Base-by-base conservation (phyloP, 2,113 vertebrate genomes). In the Amblyopsis rosae region DNA sequence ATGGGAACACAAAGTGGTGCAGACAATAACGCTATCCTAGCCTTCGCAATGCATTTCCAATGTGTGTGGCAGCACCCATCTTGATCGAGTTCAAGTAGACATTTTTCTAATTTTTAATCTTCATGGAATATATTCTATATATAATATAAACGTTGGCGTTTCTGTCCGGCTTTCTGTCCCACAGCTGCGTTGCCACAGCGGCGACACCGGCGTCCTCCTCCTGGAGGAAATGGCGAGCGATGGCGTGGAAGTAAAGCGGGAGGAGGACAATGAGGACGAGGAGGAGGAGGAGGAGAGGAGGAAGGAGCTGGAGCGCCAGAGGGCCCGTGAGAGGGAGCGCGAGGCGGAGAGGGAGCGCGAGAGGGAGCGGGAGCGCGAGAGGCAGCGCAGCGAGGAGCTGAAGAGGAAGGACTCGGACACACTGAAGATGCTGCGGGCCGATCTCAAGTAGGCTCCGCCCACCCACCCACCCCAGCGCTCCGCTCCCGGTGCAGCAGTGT, bases 391-490 rank as follows among this genome's bases (percentile, higher is more conserved):
- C n/a, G 95, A 96, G 2, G 96, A 97, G 67, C 72, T 90, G 66
- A 96, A 96, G 87, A 94, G 94, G 82, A 97, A 97, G 65, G 96
- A 97, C 63, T 94, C 94, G 0, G 96, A 97, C 65, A 92, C 95
- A 0, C 89, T 96, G 55, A 96, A 95, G 87, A 93, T 95, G 88
- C 93, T 96, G 63, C 74, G 95, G 74, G 87, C 89, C 1, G 96
- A 97, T 73, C 94, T 96, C 67, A 97, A 96, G 96, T 96, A 90
- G 26, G 26, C 26, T 26, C 2, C 26, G 26, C 26, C 26, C 26
- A 26, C 26, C 26, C 26, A 26, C 26, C 26, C 26, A 26, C 26
- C 26, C 26, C 2, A 2, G 19, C 3, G 26, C 26, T 26, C 26
- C 26, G 26, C 26, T 26, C 26, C 26, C 26, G 26, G 26, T 26